Base-by-base conservation (phyloP, 2,113 vertebrate genomes). In the Mastomys coucha region DNA sequence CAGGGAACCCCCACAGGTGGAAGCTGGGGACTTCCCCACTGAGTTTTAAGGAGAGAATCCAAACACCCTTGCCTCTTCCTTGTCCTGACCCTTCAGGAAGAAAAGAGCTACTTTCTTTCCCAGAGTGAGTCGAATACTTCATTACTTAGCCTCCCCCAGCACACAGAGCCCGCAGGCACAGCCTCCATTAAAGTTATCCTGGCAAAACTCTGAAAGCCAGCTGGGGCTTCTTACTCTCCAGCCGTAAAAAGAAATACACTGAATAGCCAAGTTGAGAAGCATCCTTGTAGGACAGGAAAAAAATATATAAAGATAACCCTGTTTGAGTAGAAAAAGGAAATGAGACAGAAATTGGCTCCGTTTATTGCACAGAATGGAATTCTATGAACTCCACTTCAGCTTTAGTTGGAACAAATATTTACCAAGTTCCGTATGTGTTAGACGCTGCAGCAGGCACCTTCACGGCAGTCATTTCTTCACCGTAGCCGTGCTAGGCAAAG, bases 301-400 rank as follows among this genome's bases (percentile, higher is more conserved):
- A 49, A 88, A 85, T 51, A 63, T 49, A 65, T 51, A 93, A 93
- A 93, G 93, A 85, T 90, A 91, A 95, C 45, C 85, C 75, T 58
- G 56, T 86, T 96, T 98, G 94, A 85, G 87, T 33, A 85, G 76
- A 86, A 91, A 97, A 91, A 91, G 77, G 91, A 98, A 97, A 93
- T 75, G 89, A 93, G 89, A 97, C 75, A 67, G 77, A 94, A 89
- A 42, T 70, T 60, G 89, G 73, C 76, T 91, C 72, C 72, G 75
- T 90, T 77, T 45, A 91, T 49, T 53, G 45, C 28, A 77, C 31
- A 72, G 94, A 96, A 90, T 85, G 42, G 75, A 94, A 97, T 95
- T 45, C 78, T 88, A 58, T 19, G 60, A 94, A 91, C 91, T 89
- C 53, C 75, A 67, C 77, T 94, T 76, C 51, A 49, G 69, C 75